These are phyloP conservation scores for Morphnarchus princeps DNA, from an alignment of 2,113 vertebrate species.

Conservation along the genomic window DNA sequence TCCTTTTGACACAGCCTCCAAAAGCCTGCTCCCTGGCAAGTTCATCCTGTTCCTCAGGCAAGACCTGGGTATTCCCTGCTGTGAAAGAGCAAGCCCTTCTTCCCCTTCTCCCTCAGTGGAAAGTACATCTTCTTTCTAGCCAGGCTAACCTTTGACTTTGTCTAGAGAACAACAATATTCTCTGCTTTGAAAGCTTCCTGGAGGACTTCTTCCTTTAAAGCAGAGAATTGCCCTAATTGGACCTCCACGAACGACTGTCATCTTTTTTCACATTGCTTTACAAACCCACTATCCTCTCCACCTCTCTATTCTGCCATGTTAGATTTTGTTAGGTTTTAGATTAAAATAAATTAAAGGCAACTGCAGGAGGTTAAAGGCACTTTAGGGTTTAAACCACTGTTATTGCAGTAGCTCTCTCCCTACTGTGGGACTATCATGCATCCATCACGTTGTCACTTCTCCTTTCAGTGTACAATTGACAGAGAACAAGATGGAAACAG, in stretches of 20 bases:
- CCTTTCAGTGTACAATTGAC: slow-evolving; percentile 72
- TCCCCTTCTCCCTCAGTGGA: slow-evolving; percentile 51
- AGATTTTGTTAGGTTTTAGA: slow-evolving; percentile 37
- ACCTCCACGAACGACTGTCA: slow-evolving; percentile 18
- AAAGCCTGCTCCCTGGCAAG: slow-evolving; percentile 56
- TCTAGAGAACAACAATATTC: slow-evolving; percentile 63
- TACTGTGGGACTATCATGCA: slow-evolving; percentile 58
- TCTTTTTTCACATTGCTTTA: slow-evolving; percentile 22
- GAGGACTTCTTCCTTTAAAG: slow-evolving; percentile 63
- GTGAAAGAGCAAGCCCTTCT: slow-evolving; percentile 58
- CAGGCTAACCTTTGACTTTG: slow-evolving; percentile 66
- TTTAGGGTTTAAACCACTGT: slow-evolving; percentile 14
- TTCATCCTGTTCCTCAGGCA: slow-evolving; percentile 71
- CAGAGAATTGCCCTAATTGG: slow-evolving; percentile 67
- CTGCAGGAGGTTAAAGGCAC: slow-evolving; percentile 30
- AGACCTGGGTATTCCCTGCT: slow-evolving; percentile 64
- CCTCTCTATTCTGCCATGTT: background rate
- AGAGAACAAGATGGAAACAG: slow-evolving; percentile 76
- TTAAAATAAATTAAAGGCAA: slow-evolving; percentile 65
- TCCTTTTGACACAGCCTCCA: slow-evolving; percentile 54
- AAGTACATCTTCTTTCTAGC: slow-evolving; percentile 61
- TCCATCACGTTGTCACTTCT: slow-evolving; percentile 76
- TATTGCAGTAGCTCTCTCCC: slow-evolving; percentile 62
- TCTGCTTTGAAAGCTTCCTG: slow-evolving; percentile 63
- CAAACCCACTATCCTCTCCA: background rate